Evolutionary conservation across 2,888 invertebrate species (phyloP), one percentile per base, ranked within the genome.

Genomic region (Linyphia triangularis): DNA sequence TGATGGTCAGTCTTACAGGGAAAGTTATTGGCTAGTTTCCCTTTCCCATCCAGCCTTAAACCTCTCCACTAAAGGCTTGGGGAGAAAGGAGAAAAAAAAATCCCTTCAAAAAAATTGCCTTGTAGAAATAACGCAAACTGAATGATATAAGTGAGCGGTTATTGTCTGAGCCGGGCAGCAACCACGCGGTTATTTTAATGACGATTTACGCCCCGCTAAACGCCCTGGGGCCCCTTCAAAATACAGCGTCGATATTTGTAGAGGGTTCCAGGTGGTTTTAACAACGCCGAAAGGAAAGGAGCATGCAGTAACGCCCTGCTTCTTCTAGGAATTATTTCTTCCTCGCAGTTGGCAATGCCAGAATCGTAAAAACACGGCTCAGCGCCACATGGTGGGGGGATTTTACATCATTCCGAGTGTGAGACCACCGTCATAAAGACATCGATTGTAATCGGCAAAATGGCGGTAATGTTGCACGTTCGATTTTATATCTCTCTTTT

Each of bases 131-230:
- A 30, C 26, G 22, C 13, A 59, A 30, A 24, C 30, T 10, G 65
- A 65, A 65, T 85, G 85, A 85, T 85, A 73, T 85, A 85, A 79
- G 85, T 85, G 79, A 85, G 85, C 72, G 63, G 85, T 79, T 85
- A 85, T 85, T 79, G 85, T 85, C 78, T 79, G n/a, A 33, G n/a
- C 16, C 51, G 59, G 77, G 63, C 40, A 72, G 72, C 79, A 85
- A 84, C 85, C 85, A 79, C 85, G 85, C 85, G 85, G 72, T 63
- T 79, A 85, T 85, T 85, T 85, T 85, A 85, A 85, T 85, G 85
- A 85, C 85, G 65, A 79, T 85, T 85, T 85, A 85, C 85, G 85
- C 85, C 85, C 72, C 73, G 79, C 78, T 85, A 79, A 85, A 79
- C 85, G 85, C 85, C 72, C 72, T 51, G 19, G 82, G 51, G 72